Evolutionary conservation across 1,140 invertebrate species (phyloP), one percentile per base, ranked within the genome.

Genomic region (Pseudomyrmex gracilis): DNA sequence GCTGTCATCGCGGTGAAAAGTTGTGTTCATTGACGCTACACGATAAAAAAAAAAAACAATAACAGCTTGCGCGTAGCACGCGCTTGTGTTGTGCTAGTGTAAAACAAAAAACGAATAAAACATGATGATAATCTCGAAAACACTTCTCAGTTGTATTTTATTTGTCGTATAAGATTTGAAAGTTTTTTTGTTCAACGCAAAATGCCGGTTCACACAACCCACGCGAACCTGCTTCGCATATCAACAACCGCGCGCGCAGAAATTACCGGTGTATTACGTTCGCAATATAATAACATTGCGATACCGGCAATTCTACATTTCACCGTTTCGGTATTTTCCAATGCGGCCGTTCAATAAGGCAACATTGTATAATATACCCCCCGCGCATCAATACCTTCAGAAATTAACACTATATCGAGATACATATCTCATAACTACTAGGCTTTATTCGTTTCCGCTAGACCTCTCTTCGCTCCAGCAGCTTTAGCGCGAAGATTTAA

Each of bases 361-460:
- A 34, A 2, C 49, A 17, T 9, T 67, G 34, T 55, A 45, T 77
- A 77, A 68, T 66, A 49, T 17, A 34, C 5, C 5, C 34, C 34
- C n/a, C 47, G 49, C 74, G 49, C 63, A 67, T 77, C 76, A 20
- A 80, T 80, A 80, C 3, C 34, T 22, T 8, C 5, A 60, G 66
- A 80, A 80, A 58, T 78, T 80, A 77, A 77, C 63, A 67, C 63
- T 67, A 24, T 22, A 67, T 66, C 76, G 76, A 58, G 43, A 80
- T 71, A 60, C 45, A 58, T 71, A 80, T 60, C 76, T 71, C 76
- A 71, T 71, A 80, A 80, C 12, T 71, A 80, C 8, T n/a, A 71
- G 53, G 43, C 53, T 49, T 80, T 58, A 80, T 80, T 70, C 55
- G 66, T 80, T 80, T 80, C 76, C 76, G 66, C 76, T 60, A 70